These are phyloP conservation scores for Oreochromis aureus DNA, from an alignment of 2,113 vertebrate species.

Conservation along the genomic window DNA sequence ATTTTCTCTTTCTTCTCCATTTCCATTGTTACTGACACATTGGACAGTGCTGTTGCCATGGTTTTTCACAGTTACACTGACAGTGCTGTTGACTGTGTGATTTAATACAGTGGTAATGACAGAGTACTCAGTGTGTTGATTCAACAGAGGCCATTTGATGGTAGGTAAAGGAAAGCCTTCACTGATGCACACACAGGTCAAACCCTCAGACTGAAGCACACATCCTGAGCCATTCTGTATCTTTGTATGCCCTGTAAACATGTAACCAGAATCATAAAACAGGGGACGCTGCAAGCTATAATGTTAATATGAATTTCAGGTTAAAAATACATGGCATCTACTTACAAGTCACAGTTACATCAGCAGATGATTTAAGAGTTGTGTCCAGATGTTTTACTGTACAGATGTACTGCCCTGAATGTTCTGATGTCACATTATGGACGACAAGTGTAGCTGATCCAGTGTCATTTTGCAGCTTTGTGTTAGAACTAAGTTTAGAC, in stretches of 20 bases:
- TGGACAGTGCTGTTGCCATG: neutral
- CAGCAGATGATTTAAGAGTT: rapidly evolving
- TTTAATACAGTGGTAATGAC: neutral
- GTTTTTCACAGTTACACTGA: neutral
- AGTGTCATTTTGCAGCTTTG: neutral
- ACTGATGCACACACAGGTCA: neutral
- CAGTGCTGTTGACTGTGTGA: slow-evolving; percentile 15
- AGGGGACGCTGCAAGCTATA: rapidly evolving
- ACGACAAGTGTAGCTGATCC: rapidly evolving
- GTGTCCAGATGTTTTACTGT: neutral
- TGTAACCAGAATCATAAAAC: neutral
- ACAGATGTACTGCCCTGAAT: neutral
- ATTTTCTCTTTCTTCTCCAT: neutral
- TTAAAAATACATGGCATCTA: too few relatives aligned
- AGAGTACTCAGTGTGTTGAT: neutral
- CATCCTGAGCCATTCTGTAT: neutral
- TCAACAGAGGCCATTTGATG: neutral
- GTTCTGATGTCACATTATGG: rapidly evolving
- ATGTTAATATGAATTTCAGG: too few relatives aligned
- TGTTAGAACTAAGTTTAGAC: rapidly evolving
- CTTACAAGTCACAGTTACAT: neutral
- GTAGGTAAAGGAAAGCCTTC: rapidly evolving
- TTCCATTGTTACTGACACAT: slow-evolving; percentile 17
- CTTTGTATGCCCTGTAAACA: neutral
- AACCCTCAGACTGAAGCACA: neutral